These are phyloP conservation scores for Hyperopisus bebe DNA, from an alignment of 2,113 vertebrate species.

Conservation along the genomic window DNA sequence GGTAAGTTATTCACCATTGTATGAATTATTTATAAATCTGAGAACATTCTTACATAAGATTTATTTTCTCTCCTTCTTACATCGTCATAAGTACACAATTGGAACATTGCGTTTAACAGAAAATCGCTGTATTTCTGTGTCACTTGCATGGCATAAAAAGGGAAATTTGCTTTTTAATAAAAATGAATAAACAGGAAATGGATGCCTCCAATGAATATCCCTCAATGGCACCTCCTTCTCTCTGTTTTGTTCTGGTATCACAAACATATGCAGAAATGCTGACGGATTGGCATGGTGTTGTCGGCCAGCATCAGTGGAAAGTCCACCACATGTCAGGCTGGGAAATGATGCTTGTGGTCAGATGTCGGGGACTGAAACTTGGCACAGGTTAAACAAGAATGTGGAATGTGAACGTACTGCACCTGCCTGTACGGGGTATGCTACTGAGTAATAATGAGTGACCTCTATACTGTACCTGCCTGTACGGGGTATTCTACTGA, in stretches of 20 bases:
- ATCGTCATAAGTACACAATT: background rate
- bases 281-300: background rate
- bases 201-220: background rate
- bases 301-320: background rate
- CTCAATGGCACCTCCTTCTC: background rate
- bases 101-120: background rate
- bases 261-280: background rate
- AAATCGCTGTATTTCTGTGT: background rate
- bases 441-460: background rate
- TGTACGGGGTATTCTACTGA: background rate
- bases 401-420: background rate
- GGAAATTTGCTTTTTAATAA: background rate
- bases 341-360: background rate
- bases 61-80: background rate
- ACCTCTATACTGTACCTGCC: background rate
- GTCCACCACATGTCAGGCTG: background rate
- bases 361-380: background rate
- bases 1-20: background rate
- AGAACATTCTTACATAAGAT: background rate
- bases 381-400: background rate
- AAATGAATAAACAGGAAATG: background rate
- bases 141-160: background rate
- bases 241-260: background rate
- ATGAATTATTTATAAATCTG: background rate
- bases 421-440: background rate